Evolutionary conservation across 2,113 vertebrate genomes (phyloP).

Genomic region (Bubo blakistoni): DNA sequence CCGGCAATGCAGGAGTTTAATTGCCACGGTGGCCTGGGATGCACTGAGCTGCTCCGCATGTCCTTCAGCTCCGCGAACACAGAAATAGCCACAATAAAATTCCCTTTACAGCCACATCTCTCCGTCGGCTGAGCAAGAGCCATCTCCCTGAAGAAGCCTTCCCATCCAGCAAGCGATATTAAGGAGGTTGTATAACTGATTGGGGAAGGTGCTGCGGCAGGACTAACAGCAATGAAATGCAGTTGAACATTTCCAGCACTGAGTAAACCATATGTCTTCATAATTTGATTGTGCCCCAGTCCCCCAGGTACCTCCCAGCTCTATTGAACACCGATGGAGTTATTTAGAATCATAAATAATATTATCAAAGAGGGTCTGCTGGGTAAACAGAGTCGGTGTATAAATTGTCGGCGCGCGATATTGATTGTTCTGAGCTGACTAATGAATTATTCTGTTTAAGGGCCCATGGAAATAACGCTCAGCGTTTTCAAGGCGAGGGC

Average conservation of each 20-base stretch:
- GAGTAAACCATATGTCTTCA: conserved; percentile 72
- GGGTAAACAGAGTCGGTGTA: conserved; percentile 75
- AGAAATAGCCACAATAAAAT: not conserved
- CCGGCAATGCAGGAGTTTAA: not conserved
- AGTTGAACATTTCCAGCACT: conserved; percentile 50
- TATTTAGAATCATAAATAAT: conserved; percentile 82
- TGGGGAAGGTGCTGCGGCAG: not conserved
- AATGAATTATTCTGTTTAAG: conserved; percentile 80
- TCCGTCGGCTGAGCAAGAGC: not conserved
- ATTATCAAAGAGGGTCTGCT: conserved; percentile 76
- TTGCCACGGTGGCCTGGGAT: not conserved
- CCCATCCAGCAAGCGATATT: not conserved
- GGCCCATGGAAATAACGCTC: conserved; percentile 43
- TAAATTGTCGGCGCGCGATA: conserved; percentile 65
- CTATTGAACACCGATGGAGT: conserved; percentile 76
- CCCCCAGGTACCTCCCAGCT: conserved; percentile 63
- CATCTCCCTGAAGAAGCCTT: not conserved
- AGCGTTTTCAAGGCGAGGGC: not conserved
- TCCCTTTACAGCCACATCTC: not conserved
- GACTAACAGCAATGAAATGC: conserved; percentile 22
- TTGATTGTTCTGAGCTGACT: conserved; percentile 74
- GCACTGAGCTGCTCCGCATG: accelerated
- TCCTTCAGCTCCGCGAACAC: not conserved
- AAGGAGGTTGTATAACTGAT: not conserved
- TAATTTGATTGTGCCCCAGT: conserved; percentile 73